Conservation (phyloP, 2,888 invertebrate genomes). For the Euclidia mi region DNA sequence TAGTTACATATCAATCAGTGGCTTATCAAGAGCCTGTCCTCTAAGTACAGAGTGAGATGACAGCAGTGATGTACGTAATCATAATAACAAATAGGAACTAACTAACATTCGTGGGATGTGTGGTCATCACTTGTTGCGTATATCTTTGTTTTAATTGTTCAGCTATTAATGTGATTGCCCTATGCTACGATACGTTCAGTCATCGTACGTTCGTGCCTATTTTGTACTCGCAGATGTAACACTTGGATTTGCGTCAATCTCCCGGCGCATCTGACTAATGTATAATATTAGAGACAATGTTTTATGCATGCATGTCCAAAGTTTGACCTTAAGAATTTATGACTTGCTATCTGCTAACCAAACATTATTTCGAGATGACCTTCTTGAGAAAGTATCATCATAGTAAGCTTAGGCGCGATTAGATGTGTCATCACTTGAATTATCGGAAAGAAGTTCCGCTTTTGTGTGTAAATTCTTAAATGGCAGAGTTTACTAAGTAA, state of each 20-base stretch:
- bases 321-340: not conserved
- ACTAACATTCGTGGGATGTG: conserved; percentile 57
- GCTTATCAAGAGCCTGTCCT: conserved; percentile 50
- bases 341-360: not conserved
- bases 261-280: conserved; percentile 70
- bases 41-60: conserved; percentile 35
- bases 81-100: conserved; percentile 55
- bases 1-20: conserved; percentile 52
- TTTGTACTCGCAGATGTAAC: conserved; percentile 66
- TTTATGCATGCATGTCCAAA: conserved; percentile 26
- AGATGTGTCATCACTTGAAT: conserved; percentile 12
- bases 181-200: conserved; percentile 47
- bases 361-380: not conserved
- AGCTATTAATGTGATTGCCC: conserved; percentile 59
- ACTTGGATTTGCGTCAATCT: conserved; percentile 75
- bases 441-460: conserved; percentile 49
- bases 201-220: conserved; percentile 58
- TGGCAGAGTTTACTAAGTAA: conserved; percentile 70
- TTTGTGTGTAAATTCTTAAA: conserved; percentile 61
- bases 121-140: conserved; percentile 64
- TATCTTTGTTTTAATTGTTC: conserved; percentile 58
- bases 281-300: conserved; percentile 64
- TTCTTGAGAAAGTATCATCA: not conserved
- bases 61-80: conserved; percentile 37
- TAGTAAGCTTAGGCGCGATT: not conserved